Evolutionary conservation across 2,888 invertebrate species (phyloP).

Genomic region (Ectemnius continuus): DNA sequence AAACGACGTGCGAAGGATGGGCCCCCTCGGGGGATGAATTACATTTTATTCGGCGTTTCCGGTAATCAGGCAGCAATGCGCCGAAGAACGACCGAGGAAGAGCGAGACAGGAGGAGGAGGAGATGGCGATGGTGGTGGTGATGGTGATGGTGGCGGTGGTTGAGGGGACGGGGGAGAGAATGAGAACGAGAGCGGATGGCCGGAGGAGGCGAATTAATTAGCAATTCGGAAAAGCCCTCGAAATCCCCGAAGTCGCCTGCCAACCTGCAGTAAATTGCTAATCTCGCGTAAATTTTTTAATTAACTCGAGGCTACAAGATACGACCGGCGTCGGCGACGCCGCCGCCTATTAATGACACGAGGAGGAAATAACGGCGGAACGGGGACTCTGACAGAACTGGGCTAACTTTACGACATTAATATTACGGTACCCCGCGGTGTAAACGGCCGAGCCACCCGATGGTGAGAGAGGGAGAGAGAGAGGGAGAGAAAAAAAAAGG

Average conservation of each 20-base stretch:
- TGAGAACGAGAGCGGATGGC: neutral
- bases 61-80: conserved; percentile 3
- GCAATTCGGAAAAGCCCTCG: neutral
- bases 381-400: conserved; percentile 42
- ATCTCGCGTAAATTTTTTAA: conserved; percentile 44
- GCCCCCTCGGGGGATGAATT: neutral
- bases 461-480: too few relatives aligned
- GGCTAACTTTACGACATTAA: conserved; percentile 48
- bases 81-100: neutral
- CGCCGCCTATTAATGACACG: conserved; percentile 35
- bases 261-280: conserved; percentile 18
- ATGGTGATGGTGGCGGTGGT: too few relatives aligned
- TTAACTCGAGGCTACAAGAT: conserved; percentile 32
- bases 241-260: neutral
- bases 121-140: neutral
- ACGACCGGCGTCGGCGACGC: neutral
- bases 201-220: conserved; percentile 5
- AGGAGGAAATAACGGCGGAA: conserved; percentile 24
- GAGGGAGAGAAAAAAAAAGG: conserved; percentile 29
- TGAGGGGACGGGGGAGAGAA: too few relatives aligned
- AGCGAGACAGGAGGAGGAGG: too few relatives aligned
- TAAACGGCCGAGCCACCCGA: neutral
- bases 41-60: conserved; percentile 1
- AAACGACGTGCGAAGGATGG: neutral
- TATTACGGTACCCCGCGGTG: conserved; percentile 40